A percentile compares a stretch with the other conserved stretches of the same genome.
Conservation (phyloP, 2,797 vertebrate genomes). For the Notamacropus eugenii region DNA sequence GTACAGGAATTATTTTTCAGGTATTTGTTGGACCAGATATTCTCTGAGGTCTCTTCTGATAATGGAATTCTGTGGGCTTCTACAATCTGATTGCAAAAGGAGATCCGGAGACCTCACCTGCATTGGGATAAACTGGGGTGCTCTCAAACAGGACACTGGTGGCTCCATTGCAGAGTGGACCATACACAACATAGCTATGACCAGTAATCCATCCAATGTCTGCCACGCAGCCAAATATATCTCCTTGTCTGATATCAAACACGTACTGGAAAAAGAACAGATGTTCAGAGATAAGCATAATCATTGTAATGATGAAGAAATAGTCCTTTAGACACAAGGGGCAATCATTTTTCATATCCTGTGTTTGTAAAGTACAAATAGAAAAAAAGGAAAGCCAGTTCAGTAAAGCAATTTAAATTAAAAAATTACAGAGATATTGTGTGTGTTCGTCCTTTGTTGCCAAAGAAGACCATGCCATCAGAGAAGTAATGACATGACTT, state of each 20-base stretch:
- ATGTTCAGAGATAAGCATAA: constrained; percentile 34
- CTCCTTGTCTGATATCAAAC: constrained; percentile 92
- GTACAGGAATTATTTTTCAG: neutral
- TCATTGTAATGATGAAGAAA: constrained; percentile 50
- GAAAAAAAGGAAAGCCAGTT: neutral
- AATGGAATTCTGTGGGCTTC: neutral
- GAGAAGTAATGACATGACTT: too few relatives aligned
- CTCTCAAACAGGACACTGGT: constrained; percentile 97
- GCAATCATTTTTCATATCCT: neutral
- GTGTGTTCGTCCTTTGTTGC: too few relatives aligned
- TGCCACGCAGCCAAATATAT: constrained; percentile 95
- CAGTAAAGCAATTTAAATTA: neutral
- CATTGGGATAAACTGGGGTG: constrained; percentile 95
- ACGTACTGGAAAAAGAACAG: constrained; percentile 88
- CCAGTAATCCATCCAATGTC: constrained; percentile 99
- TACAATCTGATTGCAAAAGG: too few relatives aligned
- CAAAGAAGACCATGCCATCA: too few relatives aligned
- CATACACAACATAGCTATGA: constrained; percentile 96
- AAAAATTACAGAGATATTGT: neutral
- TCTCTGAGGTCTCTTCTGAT: neutral
- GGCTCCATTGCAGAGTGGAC: constrained; percentile 94
- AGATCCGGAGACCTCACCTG: constrained; percentile 87
- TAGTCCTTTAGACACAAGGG: neutral
- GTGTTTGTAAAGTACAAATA: neutral
- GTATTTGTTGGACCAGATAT: neutral